Conservation (phyloP, 2,113 vertebrate species). For the Pongo abelii region DNA sequence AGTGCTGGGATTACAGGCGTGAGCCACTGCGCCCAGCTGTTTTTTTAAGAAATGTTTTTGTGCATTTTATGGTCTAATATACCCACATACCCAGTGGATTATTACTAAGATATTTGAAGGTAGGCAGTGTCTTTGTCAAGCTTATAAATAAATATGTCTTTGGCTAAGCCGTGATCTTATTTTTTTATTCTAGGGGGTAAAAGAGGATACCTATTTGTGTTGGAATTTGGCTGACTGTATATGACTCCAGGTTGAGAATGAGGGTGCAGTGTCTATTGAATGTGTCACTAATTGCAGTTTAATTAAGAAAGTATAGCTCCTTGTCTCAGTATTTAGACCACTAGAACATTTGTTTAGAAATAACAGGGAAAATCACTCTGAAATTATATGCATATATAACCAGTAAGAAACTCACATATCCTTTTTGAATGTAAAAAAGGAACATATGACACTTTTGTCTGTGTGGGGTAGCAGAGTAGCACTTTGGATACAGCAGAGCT, state of each 20-base stretch:
- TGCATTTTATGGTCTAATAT: background rate
- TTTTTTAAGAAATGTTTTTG: background rate
- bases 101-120: background rate
- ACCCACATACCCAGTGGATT: background rate
- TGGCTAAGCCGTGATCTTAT: background rate
- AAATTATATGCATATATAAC: background rate
- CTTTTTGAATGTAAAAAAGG: background rate
- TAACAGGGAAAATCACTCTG: background rate
- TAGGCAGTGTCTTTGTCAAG: constrained; percentile 1
- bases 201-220: background rate
- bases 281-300: background rate
- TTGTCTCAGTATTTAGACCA: background rate
- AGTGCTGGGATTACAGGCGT: too few species aligned
- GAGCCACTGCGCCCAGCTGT: background rate
- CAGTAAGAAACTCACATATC: background rate
- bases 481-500: background rate
- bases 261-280: background rate
- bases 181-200: background rate
- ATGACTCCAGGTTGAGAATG: background rate
- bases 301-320: background rate
- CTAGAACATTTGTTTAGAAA: constrained; percentile 9
- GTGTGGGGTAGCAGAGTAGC: background rate
- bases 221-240: background rate
- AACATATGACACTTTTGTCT: background rate
- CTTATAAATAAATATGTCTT: constrained; percentile 24